Evolutionary conservation across 2,888 invertebrate genomes (phyloP), one percentile per base, ranked within the genome.

Genomic region (Prosapia bicincta): DNA sequence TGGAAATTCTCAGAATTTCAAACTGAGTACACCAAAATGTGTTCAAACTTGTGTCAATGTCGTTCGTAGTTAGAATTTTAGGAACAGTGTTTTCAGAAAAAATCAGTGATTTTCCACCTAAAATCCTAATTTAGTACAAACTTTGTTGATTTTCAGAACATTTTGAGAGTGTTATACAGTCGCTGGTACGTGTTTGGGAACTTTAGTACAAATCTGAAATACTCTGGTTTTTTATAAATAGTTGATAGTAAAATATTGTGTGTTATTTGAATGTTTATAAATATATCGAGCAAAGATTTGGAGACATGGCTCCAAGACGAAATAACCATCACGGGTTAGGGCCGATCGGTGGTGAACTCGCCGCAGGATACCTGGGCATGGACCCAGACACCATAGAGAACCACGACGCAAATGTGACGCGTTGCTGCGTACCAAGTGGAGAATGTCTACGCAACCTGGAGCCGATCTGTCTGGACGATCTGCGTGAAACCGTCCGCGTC

Each of bases 401-500:
- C 70, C 81, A 81, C 77, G 87, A 88, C 81, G 86, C 88, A 82
- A 85, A 87, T 82, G 86, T 88, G 79, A 88, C 88, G 32, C 90
- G 91, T 80, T 96, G 95, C 87, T 95, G 95, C 87, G 92, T 93
- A 72, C 95, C 95, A 76, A 89, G 87, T 81, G 92, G 93, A 82
- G 95, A 94, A 83, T 95, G 95, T 85, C 88, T 93, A 77, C 91
- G 93, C 82, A 86, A 87, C 80, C 78, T 78, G 28, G 77, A 79
- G 25, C 80, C 89, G 67, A 90, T 92, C 76, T 87, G 89, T 76
- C 83, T 89, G 79, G 92, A 92, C 83, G 91, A 93, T 79, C 87
- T 92, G 72, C 89, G 92, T 80, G 95, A 96, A 82, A 92, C 93
- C 68, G 91, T 97, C 81, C 93, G 93, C 84, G 95, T 98, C 77